phyloP scores from a whole-genome alignment of 1,140 invertebrate genomes.

The Bombus terrestris region DNA sequence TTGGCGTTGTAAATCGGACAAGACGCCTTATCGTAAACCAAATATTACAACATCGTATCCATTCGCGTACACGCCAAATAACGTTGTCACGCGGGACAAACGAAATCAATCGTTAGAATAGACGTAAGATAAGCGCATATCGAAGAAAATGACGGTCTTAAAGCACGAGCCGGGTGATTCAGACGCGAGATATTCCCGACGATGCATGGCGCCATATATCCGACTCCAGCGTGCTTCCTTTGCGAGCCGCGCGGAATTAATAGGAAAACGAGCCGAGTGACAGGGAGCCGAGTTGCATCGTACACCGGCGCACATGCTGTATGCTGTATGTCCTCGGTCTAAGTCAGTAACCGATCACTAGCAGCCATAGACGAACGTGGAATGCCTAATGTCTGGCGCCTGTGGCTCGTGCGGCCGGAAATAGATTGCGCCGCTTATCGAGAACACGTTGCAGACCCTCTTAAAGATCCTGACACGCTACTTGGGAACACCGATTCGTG shows the following conservation, averaged over 20 bases:
- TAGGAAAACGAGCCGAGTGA: slow-evolving; percentile 72
- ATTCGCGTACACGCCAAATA: background rate
- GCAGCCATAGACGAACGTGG: slow-evolving; percentile 39
- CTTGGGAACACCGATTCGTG: background rate
- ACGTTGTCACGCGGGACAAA: background rate
- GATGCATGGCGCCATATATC: slow-evolving; percentile 75
- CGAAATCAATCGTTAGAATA: slow-evolving; percentile 10
- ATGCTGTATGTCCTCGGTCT: slow-evolving; percentile 19
- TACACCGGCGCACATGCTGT: slow-evolving; percentile 10
- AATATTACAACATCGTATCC: background rate
- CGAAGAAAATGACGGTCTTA: slow-evolving; percentile 24
- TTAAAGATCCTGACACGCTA: slow-evolving; percentile 23
- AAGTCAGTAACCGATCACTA: slow-evolving; percentile 58
- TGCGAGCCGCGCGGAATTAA: slow-evolving; percentile 70
- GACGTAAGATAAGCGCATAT: background rate
- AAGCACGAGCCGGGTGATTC: slow-evolving; percentile 67
- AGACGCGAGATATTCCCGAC: slow-evolving; percentile 75
- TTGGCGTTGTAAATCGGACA: background rate
- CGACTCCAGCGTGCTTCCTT: slow-evolving; percentile 72
- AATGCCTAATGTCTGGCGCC: slow-evolving; percentile 63
- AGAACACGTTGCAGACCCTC: slow-evolving; percentile 41
- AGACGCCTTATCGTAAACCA: background rate
- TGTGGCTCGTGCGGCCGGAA: slow-evolving; percentile 54
- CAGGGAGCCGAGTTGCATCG: slow-evolving; percentile 50
- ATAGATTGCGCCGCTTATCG: slow-evolving; percentile 58